Percentiles rank a stretch among this genome's conserved stretches.
These are phyloP conservation scores for Drosophila greeni DNA, from an alignment of 2,888 invertebrate genomes.

Conservation along the genomic window DNA sequence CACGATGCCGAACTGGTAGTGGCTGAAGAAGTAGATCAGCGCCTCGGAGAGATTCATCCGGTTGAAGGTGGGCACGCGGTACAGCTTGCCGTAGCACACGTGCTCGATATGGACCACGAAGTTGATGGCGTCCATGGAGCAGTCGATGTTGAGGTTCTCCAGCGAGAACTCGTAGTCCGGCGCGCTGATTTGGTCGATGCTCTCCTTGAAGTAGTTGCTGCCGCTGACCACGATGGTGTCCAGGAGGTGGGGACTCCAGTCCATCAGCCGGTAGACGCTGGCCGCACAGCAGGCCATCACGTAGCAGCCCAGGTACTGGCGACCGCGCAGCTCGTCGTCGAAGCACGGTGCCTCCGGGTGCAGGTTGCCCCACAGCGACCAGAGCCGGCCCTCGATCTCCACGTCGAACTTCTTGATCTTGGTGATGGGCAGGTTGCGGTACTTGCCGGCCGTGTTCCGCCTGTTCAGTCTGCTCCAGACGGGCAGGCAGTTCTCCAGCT, in stretches of 20 bases:
- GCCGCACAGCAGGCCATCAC: constrained; percentile 82
- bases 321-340: constrained; percentile 80
- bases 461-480: constrained; percentile 77
- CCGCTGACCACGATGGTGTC: constrained; percentile 83
- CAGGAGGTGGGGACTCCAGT: constrained; percentile 83
- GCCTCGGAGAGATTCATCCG: constrained; percentile 84
- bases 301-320: constrained; percentile 83
- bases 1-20: constrained; percentile 81
- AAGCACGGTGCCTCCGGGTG: constrained; percentile 83
- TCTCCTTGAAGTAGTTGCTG: constrained; percentile 81
- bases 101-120: constrained; percentile 82
- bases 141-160: constrained; percentile 81
- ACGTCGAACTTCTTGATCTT: constrained; percentile 83
- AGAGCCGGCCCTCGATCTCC: constrained; percentile 84
- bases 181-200: constrained; percentile 79
- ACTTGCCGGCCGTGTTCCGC: constrained; percentile 69
- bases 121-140: constrained; percentile 81
- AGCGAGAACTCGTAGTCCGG: constrained; percentile 81
- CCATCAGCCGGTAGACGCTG: constrained; percentile 81
- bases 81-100: constrained; percentile 82
- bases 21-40: constrained; percentile 82
- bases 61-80: constrained; percentile 76
- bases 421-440: constrained; percentile 69
- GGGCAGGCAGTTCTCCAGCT: constrained; percentile 72
- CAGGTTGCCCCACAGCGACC: constrained; percentile 84